Evolutionary conservation across 2,888 invertebrate species (phyloP), one percentile per base, ranked within the genome.

Genomic region (Eucriotettix oculatus): DNA sequence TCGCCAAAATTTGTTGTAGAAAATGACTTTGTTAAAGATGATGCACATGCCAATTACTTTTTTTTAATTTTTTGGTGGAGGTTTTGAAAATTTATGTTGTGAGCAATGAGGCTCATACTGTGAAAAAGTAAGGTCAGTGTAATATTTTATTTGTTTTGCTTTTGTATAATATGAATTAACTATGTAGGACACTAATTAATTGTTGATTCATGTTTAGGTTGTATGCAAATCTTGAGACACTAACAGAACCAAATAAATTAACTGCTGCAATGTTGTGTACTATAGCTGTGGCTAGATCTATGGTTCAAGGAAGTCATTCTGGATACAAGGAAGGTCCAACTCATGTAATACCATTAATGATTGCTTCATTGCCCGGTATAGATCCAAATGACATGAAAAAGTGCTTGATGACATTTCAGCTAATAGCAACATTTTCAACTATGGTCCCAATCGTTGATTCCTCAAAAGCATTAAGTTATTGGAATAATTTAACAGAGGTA

Each of bases 371-470:
- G 16, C 94, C 95, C 0, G 94, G 92, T 14, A 85, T 96, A 54
- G 95, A 95, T 72, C 85, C 90, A 0, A 95, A 95, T 69, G 94
- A 95, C 72, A 79, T 86, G 53, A 80, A 81, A 65, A 88, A 88
- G 72, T 85, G 85, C 40, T 75, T 85, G 58, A 79, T 86, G 40
- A 86, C 90, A 0, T 81, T 92, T 62, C 87, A 88, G 68, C 84
- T 91, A 68, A 84, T 93, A 59, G 79, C 86, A 9, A 82, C 85
- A 55, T 83, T 89, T 69, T 80, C 83, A 14, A 84, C 84, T 65
- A 79, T 92, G 76, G 82, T 94, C 41, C 90, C 93, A 0, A 74
- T 91, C 40, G 84, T 90, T 10, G 91, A 96, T 71, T 92, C 89
- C 64, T 92, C 93, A 10, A 80, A 82, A 14, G 89, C 90, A 2